Evolutionary conservation across 2,113 vertebrate genomes (phyloP).

Genomic region (Xenotilapia caudafasciata): DNA sequence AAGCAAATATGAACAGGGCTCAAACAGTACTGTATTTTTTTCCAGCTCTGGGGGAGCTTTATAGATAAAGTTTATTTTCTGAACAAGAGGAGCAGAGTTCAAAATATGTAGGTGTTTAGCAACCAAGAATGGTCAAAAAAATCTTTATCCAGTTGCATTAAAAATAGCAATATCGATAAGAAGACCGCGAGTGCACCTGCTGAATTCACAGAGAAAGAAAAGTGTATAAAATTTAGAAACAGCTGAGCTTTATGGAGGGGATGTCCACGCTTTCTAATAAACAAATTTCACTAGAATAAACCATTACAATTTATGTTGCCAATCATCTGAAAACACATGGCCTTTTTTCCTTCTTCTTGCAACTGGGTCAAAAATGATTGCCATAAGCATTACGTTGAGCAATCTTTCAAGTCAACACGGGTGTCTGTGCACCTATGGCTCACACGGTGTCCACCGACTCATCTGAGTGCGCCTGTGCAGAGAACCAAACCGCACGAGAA

Average conservation of each 20-base stretch:
- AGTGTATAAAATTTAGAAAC: neutral
- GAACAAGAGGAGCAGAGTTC: neutral
- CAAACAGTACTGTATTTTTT: neutral
- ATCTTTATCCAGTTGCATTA: neutral
- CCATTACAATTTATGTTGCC: neutral
- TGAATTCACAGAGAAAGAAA: neutral
- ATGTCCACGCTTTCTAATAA: neutral
- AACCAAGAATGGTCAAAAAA: neutral
- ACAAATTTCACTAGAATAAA: neutral
- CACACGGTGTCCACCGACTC: neutral
- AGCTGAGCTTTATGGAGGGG: neutral
- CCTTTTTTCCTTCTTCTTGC: neutral
- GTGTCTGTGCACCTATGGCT: neutral
- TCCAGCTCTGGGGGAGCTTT: neutral
- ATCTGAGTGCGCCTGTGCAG: neutral
- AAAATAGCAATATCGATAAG: neutral
- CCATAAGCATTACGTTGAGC: neutral
- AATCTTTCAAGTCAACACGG: neutral
- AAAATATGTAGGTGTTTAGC: neutral
- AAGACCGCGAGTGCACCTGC: neutral
- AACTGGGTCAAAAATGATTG: neutral
- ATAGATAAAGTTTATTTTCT: neutral
- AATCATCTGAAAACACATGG: neutral
- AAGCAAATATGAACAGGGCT: neutral
- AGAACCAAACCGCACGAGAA: neutral